Evolutionary conservation across 2,113 vertebrate genomes (phyloP), one percentile per base, ranked within the genome.

Genomic region (Fregata magnificens): DNA sequence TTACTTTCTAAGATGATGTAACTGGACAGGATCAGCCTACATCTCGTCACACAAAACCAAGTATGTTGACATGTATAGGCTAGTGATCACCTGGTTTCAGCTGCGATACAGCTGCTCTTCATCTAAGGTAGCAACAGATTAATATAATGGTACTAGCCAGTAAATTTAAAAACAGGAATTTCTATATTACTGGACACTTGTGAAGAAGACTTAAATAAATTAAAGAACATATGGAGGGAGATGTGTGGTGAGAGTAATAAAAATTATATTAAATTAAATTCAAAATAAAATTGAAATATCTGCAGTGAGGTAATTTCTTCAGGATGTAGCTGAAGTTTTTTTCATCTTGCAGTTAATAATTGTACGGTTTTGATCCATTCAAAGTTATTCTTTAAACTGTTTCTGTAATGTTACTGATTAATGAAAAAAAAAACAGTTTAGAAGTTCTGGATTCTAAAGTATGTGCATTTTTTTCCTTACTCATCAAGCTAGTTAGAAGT

Each of bases 71-170:
- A 9, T 2, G 5, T 6, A 10, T 1, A 38, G 19, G 10, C 6
- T 28, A 29, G 7, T 18, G 16, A 40, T 20, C 16, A 55, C 7
- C 29, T 84, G 12, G 2, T 71, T 87, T 76, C 70, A 63, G 9
- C 21, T 36, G 9, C 16, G n/a, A 4, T 21, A 24, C 13, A 47
- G 28, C 11, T 56, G 5, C 7, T 55, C 53, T 80, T 71, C n/a
- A 22, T 16, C 13, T n/a, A 10, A 85, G 42, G 9, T 45, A 73
- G 29, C 19, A 47, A 42, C 0, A 2, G 14, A 18, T 24, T 25
- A 38, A 29, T 21, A 12, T 8, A 69, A 47, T 2, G 16, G 5
- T 66, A 21, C 21, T 73, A 36, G 58, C 7, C 0, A 0, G 15
- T 6, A 36, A 3, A 1, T 62, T 61, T 82, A 73, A 81, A 80